phyloP scores from a whole-genome alignment of 1,140 invertebrate species.

The Drosophila lacertosa region DNA sequence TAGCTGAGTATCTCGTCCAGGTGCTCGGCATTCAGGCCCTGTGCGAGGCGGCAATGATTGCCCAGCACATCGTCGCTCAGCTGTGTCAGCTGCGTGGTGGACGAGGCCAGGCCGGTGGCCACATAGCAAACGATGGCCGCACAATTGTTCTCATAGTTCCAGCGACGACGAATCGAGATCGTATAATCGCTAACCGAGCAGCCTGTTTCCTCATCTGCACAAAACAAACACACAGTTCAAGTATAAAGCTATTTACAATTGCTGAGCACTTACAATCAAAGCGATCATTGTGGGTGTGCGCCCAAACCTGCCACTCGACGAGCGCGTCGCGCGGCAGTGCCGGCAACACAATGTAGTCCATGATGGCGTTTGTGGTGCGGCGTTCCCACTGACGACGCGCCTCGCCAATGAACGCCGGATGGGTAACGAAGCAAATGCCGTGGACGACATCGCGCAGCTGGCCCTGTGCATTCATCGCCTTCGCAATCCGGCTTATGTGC shows the following conservation, averaged over 20 bases:
- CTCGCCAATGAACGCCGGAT: conserved; percentile 88
- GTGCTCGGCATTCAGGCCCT: conserved; percentile 86
- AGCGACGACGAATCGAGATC: conserved; percentile 91
- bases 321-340: conserved; percentile 91
- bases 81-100: conserved; percentile 87
- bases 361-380: conserved; percentile 93
- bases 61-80: conserved; percentile 85
- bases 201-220: conserved; percentile 94
- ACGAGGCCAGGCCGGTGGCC: conserved; percentile 88
- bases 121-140: conserved; percentile 93
- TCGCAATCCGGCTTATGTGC: conserved; percentile 92
- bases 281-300: conserved; percentile 92
- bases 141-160: conserved; percentile 95
- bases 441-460: conserved; percentile 92
- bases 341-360: conserved; percentile 93
- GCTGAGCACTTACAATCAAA: conserved; percentile 90
- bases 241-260: too few relatives aligned
- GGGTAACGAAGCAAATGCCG: conserved; percentile 93
- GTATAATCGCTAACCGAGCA: conserved; percentile 92
- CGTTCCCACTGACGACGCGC: conserved; percentile 92
- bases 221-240: not conserved
- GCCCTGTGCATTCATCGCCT: conserved; percentile 90
- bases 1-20: conserved; percentile 90
- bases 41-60: conserved; percentile 85
- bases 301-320: conserved; percentile 96